Evolutionary conservation across 2,113 vertebrate genomes (phyloP).

Genomic region (Erythrocebus patas): DNA sequence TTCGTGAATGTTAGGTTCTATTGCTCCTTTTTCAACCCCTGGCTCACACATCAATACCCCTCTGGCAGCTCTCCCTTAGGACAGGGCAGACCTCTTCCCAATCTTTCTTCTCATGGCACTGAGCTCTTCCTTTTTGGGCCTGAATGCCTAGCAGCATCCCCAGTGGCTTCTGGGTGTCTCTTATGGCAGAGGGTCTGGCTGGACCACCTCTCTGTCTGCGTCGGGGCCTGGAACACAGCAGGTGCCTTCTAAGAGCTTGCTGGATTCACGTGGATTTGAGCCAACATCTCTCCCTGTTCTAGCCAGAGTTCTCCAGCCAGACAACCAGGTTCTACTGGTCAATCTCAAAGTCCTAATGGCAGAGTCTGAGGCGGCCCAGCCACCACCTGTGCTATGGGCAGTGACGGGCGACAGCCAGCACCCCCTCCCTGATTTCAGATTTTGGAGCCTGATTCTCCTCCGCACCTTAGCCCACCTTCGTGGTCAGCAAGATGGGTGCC

Average conservation of each 20-base stretch:
- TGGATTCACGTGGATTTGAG: background rate
- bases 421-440: no score
- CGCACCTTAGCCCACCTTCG: no score
- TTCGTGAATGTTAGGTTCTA: accelerated
- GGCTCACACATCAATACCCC: background rate
- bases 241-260: background rate
- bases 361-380: background rate
- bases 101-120: background rate
- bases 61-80: no score
- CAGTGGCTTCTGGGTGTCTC: background rate
- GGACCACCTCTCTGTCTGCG: background rate
- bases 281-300: background rate
- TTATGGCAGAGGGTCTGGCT: background rate
- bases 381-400: background rate
- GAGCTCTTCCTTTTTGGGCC: background rate
- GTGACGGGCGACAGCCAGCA: background rate
- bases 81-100: background rate
- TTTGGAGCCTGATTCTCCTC: background rate
- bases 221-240: background rate
- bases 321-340: background rate
- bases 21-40: accelerated
- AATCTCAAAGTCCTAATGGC: background rate
- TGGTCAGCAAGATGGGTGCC: accelerated
- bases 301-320: background rate
- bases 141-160: background rate